These are phyloP conservation scores for Anoplophora glabripennis DNA, from an alignment of 1,140 invertebrate genomes.

Conservation along the genomic window DNA sequence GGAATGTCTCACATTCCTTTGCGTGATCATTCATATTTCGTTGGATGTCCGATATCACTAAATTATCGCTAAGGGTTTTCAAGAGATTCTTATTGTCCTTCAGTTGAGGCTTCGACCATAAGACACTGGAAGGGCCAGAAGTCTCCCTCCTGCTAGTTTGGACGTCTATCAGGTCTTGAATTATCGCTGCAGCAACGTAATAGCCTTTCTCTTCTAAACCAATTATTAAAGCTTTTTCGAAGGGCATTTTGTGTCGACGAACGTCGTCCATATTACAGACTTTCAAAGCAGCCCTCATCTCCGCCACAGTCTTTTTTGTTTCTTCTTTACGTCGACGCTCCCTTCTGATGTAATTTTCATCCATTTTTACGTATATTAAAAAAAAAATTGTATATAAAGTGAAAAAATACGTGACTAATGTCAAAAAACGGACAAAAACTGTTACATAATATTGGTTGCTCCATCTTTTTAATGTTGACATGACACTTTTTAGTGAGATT, in stretches of 20 bases:
- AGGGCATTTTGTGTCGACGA: slow-evolving; percentile 47
- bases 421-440: no score
- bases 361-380: no score
- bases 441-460: no score
- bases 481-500: no score
- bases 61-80: slow-evolving; percentile 47
- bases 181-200: slow-evolving; percentile 49
- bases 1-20: slow-evolving; percentile 48
- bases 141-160: slow-evolving; percentile 51
- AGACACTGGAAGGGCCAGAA: slow-evolving; percentile 51
- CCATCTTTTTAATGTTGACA: no score
- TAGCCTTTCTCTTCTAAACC: slow-evolving; percentile 55
- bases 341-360: slow-evolving; percentile 21
- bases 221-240: slow-evolving; percentile 53
- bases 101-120: slow-evolving; percentile 43
- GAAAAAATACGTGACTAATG: no score
- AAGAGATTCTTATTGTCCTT: slow-evolving; percentile 49
- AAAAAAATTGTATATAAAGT: no score
- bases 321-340: slow-evolving; percentile 14
- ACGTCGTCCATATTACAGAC: slow-evolving; percentile 22
- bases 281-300: slow-evolving; percentile 24
- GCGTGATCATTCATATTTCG: slow-evolving; percentile 22
- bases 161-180: slow-evolving; percentile 54
- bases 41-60: slow-evolving; percentile 51
- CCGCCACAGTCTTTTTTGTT: slow-evolving; percentile 12